These are phyloP conservation scores for Poecilia gillii DNA, from an alignment of 2,797 vertebrate species.

Conservation along the genomic window DNA sequence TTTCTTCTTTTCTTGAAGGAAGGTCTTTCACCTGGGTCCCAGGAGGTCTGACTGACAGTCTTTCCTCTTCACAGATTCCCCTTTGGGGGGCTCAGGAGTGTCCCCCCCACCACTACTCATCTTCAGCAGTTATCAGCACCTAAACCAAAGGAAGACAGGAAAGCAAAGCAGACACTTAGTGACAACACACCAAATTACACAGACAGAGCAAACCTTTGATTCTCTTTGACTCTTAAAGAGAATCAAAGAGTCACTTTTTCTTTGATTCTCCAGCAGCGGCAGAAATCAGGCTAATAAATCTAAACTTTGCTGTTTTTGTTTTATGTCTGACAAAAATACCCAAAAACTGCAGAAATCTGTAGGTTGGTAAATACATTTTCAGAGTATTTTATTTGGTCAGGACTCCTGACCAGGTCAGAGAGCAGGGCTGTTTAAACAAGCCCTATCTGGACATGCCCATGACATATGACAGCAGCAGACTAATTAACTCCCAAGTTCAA, in stretches of 20 bases:
- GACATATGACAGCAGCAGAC: constrained; percentile 6
- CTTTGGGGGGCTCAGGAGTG: constrained; percentile 88
- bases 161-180: not conserved
- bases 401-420: not conserved
- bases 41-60: constrained; percentile 89
- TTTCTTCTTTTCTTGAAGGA: not conserved
- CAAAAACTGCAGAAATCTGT: not conserved
- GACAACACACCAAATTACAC: not conserved
- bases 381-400: not conserved
- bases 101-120: constrained; percentile 95
- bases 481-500: not conserved
- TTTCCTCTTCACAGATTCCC: constrained; percentile 93
- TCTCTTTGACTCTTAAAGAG: no score
- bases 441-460: not conserved
- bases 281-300: not conserved
- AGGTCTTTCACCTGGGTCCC: constrained; percentile 88
- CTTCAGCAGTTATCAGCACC: constrained; percentile 95
- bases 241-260: not conserved
- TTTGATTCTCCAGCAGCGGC: no score
- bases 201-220: not conserved
- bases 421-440: not conserved
- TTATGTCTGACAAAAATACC: not conserved
- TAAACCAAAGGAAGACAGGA: constrained; percentile 66
- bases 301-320: not conserved
- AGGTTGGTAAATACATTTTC: not conserved